Conservation (phyloP, 2,113 vertebrate genomes). For the Petroica traversi region DNA sequence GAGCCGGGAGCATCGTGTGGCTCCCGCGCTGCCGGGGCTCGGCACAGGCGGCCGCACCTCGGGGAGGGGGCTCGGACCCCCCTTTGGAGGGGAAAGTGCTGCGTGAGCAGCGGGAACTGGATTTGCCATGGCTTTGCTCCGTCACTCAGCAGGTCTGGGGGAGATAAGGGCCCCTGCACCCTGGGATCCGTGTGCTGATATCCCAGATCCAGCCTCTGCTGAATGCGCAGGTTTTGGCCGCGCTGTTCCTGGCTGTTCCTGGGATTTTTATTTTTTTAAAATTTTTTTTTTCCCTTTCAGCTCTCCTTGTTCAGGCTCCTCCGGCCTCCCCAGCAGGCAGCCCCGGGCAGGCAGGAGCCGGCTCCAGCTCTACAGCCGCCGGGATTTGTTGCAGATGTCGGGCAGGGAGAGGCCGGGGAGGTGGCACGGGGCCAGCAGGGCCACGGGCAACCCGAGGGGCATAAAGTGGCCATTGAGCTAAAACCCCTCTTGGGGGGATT, state of each 20-base stretch:
- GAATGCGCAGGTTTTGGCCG: slow-evolving; percentile 8
- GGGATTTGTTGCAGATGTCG: neutral
- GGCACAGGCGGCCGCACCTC: neutral
- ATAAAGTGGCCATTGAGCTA: neutral
- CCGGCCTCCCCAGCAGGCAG: neutral
- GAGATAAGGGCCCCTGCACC: slow-evolving; percentile 18
- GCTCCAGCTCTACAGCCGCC: neutral
- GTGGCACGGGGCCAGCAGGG: neutral
- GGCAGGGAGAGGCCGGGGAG: neutral
- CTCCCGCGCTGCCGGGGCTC: neutral
- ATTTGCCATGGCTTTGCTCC: neutral
- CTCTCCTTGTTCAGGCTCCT: neutral
- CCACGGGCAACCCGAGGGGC: accelerated
- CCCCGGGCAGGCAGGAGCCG: neutral
- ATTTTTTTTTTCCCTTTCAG: neutral
- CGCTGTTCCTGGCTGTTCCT: neutral
- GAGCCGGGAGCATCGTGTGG: neutral
- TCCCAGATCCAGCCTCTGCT: neutral
- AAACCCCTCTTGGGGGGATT: accelerated
- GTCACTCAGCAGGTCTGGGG: slow-evolving; percentile 21
- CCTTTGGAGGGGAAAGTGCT: neutral
- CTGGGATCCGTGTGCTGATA: slow-evolving; percentile 17
- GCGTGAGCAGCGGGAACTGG: neutral
- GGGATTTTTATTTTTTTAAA: neutral
- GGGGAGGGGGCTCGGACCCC: neutral